Base-by-base conservation (phyloP, 2,888 invertebrate species). In the Nasonia oneida region DNA sequence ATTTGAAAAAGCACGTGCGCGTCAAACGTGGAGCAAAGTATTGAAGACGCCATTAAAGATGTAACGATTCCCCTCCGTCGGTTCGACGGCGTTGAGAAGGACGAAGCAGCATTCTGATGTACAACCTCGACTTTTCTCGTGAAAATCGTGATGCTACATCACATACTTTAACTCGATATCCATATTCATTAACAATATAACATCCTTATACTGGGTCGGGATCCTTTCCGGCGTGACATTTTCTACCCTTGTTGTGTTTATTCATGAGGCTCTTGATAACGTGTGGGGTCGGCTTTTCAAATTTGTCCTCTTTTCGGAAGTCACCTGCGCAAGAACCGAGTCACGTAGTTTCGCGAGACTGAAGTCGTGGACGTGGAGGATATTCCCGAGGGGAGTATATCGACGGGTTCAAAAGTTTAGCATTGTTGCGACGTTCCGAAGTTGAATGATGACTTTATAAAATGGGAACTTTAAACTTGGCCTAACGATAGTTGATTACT, bases 171-270 rank as follows among this genome's bases (percentile, higher is more conserved):
- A 23, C 23, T 23, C 23, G 4, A 61, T 29, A 37, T 64, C 39
- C 42, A 78, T 29, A 67, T 78, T 42, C 64, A 42, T 47, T 15
- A 53, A 78, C 64, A 42, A 67, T n/a, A 42, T 67, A 57, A 78
- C 47, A 67, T n/a, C 23, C 61, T 23, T 2, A 10, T 18, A 18
- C 10, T 15, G n/a, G 23, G 61, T 1, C 23, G 61, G 23, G 2
- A 8, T 61, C 2, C 6, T 23, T 23, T 8, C 23, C 8, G 23
- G 61, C 0, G 23, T 23, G 23, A 6, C 8, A 61, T 23, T 61
- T 23, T 61, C 23, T 23, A 53, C 3, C 18, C n/a, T 14, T 14
- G 12, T 14, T 15, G 64, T 33, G 39, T 64, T 77, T 47, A n/a
- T 77, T 61, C 61, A 77, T 42, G 77, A 53, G n/a, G 14, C 15